Evolutionary conservation across 2,888 invertebrate species (phyloP), one percentile per base, ranked within the genome.

Genomic region (Diarsia dahlii): DNA sequence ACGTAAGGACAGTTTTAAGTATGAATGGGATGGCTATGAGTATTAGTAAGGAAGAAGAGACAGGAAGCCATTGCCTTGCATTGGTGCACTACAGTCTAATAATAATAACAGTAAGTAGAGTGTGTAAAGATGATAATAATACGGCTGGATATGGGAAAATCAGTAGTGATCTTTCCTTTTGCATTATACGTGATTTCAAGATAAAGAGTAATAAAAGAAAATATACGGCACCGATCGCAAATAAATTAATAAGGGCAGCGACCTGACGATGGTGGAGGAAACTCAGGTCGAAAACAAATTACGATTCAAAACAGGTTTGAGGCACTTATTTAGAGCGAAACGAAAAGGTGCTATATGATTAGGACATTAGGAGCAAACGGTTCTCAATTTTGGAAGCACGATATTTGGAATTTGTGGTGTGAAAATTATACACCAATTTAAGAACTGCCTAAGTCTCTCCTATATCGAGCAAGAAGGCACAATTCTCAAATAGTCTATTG

Each of bases 311-410:
- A 28, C 18, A 58, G 18, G 15, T 28, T 28, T 2, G 28, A 28
- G 28, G 28, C 28, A 28, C 28, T 28, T 28, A 28, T 28, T 28
- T 28, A 28, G 28, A 28, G 28, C 28, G 28, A 28, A 28, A 28
- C 28, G 28, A 62, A 80, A 62, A n/a, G 15, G 50, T 73, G 60
- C 18, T 6, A 13, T 52, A 52, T 72, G 50, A 60, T 76, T 52
- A 50, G 60, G 39, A 52, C n/a, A 46, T n/a, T 45, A 18, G 34
- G n/a, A 63, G n/a, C 63, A 54, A 73, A 13, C 34, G 10, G 34
- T 60, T 80, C 39, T 34, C 39, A 39, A 12, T 48, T 20, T 63
- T 34, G 62, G 74, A 13, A 48, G 9, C 48, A 1, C 50, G 74
- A 34, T 62, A 56, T 77, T 77, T 74, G 2, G 3, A 20, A 28